Percentiles rank a stretch among this genome's conserved stretches.
phyloP scores from a whole-genome alignment of 2,888 invertebrate genomes.

The Lycia hirtaria region DNA sequence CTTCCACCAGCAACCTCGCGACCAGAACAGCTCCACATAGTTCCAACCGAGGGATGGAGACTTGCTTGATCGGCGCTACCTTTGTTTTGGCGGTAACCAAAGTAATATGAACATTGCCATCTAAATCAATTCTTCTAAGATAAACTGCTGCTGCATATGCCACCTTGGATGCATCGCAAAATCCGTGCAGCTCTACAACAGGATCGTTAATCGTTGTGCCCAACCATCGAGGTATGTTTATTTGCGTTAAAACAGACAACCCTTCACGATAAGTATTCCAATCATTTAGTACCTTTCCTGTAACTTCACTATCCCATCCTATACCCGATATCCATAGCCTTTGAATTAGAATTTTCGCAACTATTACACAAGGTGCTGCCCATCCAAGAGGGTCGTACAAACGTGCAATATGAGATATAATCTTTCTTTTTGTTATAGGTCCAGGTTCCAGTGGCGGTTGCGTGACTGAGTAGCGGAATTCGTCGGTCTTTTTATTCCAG shows the following conservation, averaged over 20 bases:
- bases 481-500: conserved; percentile 45
- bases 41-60: too few relatives aligned
- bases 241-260: background rate
- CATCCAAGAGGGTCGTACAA: conserved; percentile 53
- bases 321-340: conserved; percentile 47
- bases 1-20: conserved; percentile 19
- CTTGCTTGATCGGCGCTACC: conserved; percentile 42
- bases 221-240: conserved; percentile 32
- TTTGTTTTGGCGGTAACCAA: conserved; percentile 23
- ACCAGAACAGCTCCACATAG: conserved; percentile 29
- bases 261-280: conserved; percentile 18
- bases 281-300: conserved; percentile 7
- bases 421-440: conserved; percentile 49
- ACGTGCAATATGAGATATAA: conserved; percentile 47
- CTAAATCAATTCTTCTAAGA: conserved; percentile 22
- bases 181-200: conserved; percentile 37
- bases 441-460: conserved; percentile 27
- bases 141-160: conserved; percentile 39
- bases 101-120: conserved; percentile 12
- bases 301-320: conserved; percentile 47
- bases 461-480: conserved; percentile 42
- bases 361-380: conserved; percentile 45
- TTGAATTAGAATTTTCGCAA: conserved; percentile 49
- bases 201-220: conserved; percentile 3
- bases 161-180: conserved; percentile 36